Evolutionary conservation across 2,113 vertebrate genomes (phyloP).

Genomic region (Leptobrachium leishanense): DNA sequence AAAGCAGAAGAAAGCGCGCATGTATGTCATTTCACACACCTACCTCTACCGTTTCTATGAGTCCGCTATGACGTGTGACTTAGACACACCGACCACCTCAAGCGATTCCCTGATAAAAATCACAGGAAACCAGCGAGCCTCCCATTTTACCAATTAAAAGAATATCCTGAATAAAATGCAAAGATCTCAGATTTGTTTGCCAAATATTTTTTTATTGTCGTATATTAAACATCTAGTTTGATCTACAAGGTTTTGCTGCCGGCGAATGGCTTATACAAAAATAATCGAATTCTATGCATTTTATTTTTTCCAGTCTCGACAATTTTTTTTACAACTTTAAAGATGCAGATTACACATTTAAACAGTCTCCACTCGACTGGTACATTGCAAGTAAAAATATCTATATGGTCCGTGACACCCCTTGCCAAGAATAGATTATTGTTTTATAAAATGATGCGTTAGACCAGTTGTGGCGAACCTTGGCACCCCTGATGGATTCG

Average conservation of each 20-base stretch:
- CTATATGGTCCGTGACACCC: conserved; percentile 55
- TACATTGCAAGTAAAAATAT: conserved; percentile 60
- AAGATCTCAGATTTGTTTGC: conserved; percentile 82
- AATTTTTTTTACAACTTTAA: conserved; percentile 68
- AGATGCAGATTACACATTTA: conserved; percentile 73
- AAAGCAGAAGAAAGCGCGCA: too few relatives aligned
- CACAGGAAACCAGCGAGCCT: conserved; percentile 54
- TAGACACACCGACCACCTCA: neutral
- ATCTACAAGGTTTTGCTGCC: conserved; percentile 79
- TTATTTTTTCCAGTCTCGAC: conserved; percentile 65
- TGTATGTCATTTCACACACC: too few relatives aligned
- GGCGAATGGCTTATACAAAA: conserved; percentile 80
- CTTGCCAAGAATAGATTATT: too few relatives aligned
- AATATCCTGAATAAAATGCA: conserved; percentile 77
- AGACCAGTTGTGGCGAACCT: too few relatives aligned
- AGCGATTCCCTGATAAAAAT: neutral
- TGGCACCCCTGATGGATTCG: too few relatives aligned
- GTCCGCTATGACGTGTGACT: too few relatives aligned
- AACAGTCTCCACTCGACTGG: conserved; percentile 73
- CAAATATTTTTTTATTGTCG: conserved; percentile 86
- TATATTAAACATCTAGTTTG: conserved; percentile 82
- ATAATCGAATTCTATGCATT: conserved; percentile 64
- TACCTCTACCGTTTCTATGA: too few relatives aligned
- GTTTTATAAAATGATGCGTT: too few relatives aligned
- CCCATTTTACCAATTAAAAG: conserved; percentile 54